Conservation (phyloP, 2,888 invertebrate genomes). For the Ophion ellenae region DNA sequence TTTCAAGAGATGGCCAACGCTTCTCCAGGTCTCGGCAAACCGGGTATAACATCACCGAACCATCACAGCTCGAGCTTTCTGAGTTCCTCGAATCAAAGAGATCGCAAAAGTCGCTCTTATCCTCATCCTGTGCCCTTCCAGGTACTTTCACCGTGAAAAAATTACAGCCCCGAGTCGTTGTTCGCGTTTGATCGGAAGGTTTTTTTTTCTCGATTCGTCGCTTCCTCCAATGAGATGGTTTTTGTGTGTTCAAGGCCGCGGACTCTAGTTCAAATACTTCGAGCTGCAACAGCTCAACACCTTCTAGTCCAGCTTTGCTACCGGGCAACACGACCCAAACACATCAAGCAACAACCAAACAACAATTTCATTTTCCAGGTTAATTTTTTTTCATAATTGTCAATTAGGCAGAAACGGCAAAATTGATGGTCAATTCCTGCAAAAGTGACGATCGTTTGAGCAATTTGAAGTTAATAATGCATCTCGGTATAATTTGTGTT, state of each 20-base stretch:
- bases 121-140: constrained; percentile 86
- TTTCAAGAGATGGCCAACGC: constrained; percentile 78
- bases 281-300: constrained; percentile 98
- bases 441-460: neutral
- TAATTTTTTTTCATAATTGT: constrained; percentile 54
- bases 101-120: constrained; percentile 85
- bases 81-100: constrained; percentile 82
- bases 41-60: constrained; percentile 83
- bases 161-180: neutral
- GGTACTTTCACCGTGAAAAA: constrained; percentile 80
- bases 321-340: constrained; percentile 84
- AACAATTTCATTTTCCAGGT: constrained; percentile 93
- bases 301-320: constrained; percentile 95
- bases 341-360: constrained; percentile 84
- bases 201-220: neutral
- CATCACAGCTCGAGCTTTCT: constrained; percentile 81
- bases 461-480: neutral
- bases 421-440: neutral
- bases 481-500: neutral
- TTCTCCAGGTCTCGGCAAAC: constrained; percentile 85
- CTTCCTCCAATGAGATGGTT: neutral
- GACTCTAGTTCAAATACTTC: constrained; percentile 97
- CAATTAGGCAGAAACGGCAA: neutral
- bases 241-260: constrained; percentile 85
- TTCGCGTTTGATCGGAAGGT: too few relatives aligned